These are phyloP conservation scores for Lipophrys pholis DNA, from an alignment of 2,113 vertebrate species.

Conservation along the genomic window DNA sequence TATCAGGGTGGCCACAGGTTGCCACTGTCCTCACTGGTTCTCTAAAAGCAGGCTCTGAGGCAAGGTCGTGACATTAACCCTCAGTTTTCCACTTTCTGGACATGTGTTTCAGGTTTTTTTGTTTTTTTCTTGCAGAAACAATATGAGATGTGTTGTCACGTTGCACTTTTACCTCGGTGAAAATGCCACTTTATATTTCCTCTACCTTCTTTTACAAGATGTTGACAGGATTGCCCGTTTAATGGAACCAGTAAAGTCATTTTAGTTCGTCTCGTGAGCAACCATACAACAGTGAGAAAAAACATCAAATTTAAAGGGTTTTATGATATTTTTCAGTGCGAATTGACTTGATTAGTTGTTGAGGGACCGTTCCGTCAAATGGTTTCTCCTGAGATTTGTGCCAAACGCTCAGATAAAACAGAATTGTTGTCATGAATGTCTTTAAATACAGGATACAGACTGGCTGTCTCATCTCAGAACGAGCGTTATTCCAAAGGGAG, in stretches of 20 bases:
- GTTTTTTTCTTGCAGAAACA: conserved; percentile 33
- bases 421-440: conserved; percentile 31
- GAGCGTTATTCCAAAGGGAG: conserved; percentile 36
- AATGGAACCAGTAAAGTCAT: background rate
- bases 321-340: conserved; percentile 30
- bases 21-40: conserved; percentile 62
- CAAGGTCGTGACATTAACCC: conserved; percentile 66
- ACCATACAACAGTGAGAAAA: conserved; percentile 21
- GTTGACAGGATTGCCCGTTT: conserved; percentile 24
- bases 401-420: conserved; percentile 35
- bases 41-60: conserved; percentile 53
- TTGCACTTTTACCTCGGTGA: background rate
- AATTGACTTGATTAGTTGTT: conserved; percentile 50
- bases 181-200: conserved; percentile 5
- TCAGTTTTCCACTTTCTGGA: conserved; percentile 47
- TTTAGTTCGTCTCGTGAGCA: conserved; percentile 30
- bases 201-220: background rate
- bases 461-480: conserved; percentile 35
- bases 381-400: conserved; percentile 32
- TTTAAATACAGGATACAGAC: conserved; percentile 51
- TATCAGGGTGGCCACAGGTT: conserved; percentile 69
- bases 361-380: conserved; percentile 1
- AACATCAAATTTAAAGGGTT: conserved; percentile 44
- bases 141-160: conserved; percentile 23
- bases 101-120: conserved; percentile 54